These are phyloP conservation scores for Thymelicus sylvestris DNA, from an alignment of 2,888 invertebrate genomes.

Conservation along the genomic window DNA sequence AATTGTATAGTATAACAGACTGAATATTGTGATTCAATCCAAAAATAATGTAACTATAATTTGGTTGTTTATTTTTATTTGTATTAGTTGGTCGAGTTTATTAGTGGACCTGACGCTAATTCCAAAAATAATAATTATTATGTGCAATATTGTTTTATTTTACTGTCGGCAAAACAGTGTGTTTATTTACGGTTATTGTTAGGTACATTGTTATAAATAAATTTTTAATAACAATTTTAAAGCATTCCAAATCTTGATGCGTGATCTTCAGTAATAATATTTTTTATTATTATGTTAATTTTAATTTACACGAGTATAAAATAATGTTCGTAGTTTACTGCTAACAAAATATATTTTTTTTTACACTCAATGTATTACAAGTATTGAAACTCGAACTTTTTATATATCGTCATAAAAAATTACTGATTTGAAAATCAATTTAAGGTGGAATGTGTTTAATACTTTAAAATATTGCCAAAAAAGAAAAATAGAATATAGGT, in stretches of 20 bases:
- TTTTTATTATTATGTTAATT: too few species aligned
- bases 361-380: not conserved
- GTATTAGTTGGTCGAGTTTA: conserved; percentile 36
- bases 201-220: not conserved
- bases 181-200: conserved; percentile 13
- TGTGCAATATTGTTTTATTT: conserved; percentile 34
- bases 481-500: too few species aligned
- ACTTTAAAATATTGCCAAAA: too few species aligned
- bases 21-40: conserved; percentile 43
- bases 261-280: too few species aligned
- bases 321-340: too few species aligned
- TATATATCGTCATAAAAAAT: too few species aligned
- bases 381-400: not conserved
- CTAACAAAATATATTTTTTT: too few species aligned
- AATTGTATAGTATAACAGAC: conserved; percentile 37
- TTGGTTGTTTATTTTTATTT: conserved; percentile 38
- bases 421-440: too few species aligned
- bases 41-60: conserved; percentile 44
- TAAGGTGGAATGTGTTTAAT: too few species aligned
- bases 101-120: conserved; percentile 32
- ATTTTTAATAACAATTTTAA: too few species aligned
- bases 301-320: too few species aligned
- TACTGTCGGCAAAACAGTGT: conserved; percentile 28
- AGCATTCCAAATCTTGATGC: too few species aligned
- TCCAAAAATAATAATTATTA: conserved; percentile 34